phyloP scores from a whole-genome alignment of 2,113 vertebrate genomes.

The Hystrix brachyura region DNA sequence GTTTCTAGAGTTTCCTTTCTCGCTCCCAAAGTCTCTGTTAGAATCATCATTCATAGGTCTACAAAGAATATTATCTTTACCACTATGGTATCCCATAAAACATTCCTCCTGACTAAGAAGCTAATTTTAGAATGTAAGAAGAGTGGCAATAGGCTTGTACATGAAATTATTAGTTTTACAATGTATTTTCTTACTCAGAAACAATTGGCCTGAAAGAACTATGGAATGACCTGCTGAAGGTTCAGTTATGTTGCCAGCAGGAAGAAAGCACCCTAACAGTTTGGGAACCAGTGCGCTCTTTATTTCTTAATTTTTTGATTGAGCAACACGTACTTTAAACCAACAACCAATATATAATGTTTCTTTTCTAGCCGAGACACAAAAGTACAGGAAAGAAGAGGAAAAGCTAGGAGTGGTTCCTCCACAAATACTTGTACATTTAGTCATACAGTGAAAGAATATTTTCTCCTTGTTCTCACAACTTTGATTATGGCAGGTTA shows the following conservation, averaged over 20 bases:
- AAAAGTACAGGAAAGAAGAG: background rate
- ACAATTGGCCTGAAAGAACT: background rate
- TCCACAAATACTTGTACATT: background rate
- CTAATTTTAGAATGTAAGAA: background rate
- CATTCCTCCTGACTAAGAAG: background rate
- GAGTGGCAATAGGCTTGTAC: background rate
- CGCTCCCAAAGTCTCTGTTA: background rate
- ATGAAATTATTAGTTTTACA: background rate
- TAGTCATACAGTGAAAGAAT: conserved; percentile 1
- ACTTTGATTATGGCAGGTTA: background rate
- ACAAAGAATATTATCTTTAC: background rate
- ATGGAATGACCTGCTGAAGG: background rate
- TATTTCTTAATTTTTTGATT: background rate
- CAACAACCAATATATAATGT: background rate
- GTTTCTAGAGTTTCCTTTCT: background rate
- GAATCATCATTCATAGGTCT: background rate
- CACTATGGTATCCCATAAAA: background rate
- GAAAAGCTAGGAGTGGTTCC: background rate
- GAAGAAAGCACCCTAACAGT: background rate
- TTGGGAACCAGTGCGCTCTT: background rate
- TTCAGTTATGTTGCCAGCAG: background rate
- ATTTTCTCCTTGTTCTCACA: background rate
- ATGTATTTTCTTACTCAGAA: background rate
- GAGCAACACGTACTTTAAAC: background rate
- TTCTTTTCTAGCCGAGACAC: background rate